These are phyloP conservation scores for Petroica traversi DNA, from an alignment of 2,113 vertebrate species.

Conservation along the genomic window DNA sequence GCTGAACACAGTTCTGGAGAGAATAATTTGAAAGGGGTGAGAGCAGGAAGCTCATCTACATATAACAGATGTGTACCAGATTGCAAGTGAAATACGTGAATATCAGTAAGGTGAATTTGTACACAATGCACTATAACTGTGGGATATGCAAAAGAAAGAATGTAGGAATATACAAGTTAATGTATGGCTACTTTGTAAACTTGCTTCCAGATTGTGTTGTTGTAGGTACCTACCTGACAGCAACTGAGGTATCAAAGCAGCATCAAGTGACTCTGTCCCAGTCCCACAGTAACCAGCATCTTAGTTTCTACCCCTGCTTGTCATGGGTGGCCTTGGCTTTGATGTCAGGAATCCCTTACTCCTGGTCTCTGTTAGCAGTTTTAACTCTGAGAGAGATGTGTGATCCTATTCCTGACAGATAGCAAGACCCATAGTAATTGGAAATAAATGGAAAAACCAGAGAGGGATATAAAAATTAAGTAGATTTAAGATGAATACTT, in stretches of 20 bases:
- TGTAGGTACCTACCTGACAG: background rate
- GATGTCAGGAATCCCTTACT: background rate
- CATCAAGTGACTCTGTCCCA: background rate
- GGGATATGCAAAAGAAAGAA: background rate
- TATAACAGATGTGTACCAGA: background rate
- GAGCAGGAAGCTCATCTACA: background rate
- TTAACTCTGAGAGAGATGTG: accelerated
- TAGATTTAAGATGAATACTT: background rate
- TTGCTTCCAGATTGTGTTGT: background rate
- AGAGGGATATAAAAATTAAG: background rate
- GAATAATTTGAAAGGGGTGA: background rate
- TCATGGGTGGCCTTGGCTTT: background rate
- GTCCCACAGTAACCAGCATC: background rate
- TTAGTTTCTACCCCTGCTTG: background rate
- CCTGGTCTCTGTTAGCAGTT: background rate
- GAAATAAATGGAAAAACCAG: background rate
- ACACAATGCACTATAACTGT: background rate
- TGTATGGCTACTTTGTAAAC: background rate
- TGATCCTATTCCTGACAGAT: background rate
- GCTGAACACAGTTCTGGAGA: background rate
- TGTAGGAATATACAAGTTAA: background rate
- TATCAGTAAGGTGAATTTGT: background rate
- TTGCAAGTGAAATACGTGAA: background rate
- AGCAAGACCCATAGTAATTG: accelerated
- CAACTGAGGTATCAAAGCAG: background rate